Evolutionary conservation across 2,888 invertebrate species (phyloP).

Genomic region (Melikaiella ostensackeni): DNA sequence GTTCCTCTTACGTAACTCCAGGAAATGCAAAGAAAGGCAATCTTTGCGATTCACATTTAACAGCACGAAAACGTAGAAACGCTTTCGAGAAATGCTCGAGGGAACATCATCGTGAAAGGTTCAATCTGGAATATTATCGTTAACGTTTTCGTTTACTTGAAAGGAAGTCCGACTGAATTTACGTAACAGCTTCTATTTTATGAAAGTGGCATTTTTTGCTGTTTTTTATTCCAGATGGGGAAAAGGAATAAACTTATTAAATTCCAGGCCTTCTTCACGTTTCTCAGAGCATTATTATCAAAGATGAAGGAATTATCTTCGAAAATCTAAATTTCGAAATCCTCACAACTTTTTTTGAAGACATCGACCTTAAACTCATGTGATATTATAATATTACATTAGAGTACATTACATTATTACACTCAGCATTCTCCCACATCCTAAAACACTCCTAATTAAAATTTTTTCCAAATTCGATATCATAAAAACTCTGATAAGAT

Average conservation of each 20-base stretch:
- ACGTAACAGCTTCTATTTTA: slow-evolving; percentile 23
- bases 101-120: slow-evolving; percentile 24
- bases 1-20: slow-evolving; percentile 11
- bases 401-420: too few species aligned
- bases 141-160: slow-evolving; percentile 2
- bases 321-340: too few species aligned
- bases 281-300: too few species aligned
- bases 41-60: slow-evolving; percentile 2
- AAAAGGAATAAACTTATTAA: too few species aligned
- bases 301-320: too few species aligned
- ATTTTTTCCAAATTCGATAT: not conserved
- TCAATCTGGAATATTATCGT: slow-evolving; percentile 39
- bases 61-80: slow-evolving; percentile 1
- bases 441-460: too few species aligned
- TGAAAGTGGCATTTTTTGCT: not conserved
- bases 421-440: too few species aligned
- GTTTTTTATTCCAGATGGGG: too few species aligned
- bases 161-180: not conserved
- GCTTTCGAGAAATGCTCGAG: not conserved
- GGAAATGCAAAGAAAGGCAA: slow-evolving; percentile 22
- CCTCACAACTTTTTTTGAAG: too few species aligned
- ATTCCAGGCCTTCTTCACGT: too few species aligned
- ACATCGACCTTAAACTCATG: too few species aligned
- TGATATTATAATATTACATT: too few species aligned
- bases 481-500: not conserved